phyloP scores from a whole-genome alignment of 1,140 invertebrate species.

The Macrobrachium nipponense region DNA sequence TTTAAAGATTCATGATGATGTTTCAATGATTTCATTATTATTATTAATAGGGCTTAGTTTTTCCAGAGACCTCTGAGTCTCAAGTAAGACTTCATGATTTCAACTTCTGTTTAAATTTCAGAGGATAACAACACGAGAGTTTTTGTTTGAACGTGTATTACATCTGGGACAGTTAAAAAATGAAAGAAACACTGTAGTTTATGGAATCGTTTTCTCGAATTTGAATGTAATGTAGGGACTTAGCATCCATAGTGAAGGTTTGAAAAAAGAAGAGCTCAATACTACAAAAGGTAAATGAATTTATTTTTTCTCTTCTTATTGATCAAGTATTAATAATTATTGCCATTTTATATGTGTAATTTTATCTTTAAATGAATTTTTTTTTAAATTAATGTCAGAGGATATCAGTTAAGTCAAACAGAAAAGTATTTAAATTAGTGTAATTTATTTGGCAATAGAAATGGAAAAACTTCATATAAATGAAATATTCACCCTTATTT shows the following conservation, averaged over 20 bases:
- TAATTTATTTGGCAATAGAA: no score
- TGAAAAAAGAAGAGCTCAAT: slow-evolving; percentile 92
- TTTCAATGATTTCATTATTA: neutral
- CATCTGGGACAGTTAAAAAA: slow-evolving; percentile 90
- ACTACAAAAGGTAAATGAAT: slow-evolving; percentile 82
- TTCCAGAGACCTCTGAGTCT: no score
- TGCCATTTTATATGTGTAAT: neutral
- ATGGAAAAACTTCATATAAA: no score
- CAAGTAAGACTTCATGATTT: neutral
- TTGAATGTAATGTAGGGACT: slow-evolving; percentile 99
- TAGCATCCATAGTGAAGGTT: slow-evolving; percentile 98
- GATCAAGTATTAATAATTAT: neutral
- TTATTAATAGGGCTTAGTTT: no score
- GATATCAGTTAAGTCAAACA: no score
- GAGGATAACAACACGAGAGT: slow-evolving; percentile 99
- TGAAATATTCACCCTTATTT: no score
- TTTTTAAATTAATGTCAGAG: no score
- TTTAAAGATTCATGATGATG: neutral
- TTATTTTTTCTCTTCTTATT: neutral
- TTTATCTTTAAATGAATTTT: neutral
- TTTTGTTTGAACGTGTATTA: slow-evolving; percentile 94
- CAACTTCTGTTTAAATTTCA: slow-evolving; percentile 68
- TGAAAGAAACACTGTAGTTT: slow-evolving; percentile 96
- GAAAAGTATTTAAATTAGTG: no score
- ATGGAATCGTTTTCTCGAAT: slow-evolving; percentile 98